Base-by-base conservation (phyloP, 2,888 invertebrate genomes). In the Griposia aprilina region DNA sequence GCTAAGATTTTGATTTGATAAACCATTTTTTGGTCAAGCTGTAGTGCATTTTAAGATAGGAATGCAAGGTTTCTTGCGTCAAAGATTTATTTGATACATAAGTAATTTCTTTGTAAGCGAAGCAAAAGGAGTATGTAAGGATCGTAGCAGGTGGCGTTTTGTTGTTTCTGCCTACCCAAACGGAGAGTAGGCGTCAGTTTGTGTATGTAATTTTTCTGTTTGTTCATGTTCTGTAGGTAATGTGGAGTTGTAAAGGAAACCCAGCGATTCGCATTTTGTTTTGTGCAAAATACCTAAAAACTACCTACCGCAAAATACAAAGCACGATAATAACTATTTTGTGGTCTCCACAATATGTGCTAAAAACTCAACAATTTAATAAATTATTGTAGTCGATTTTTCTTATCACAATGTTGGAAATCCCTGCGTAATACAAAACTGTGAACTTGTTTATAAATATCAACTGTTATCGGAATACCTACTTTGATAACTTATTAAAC, bases 401-500 rank as follows among this genome's bases (percentile, higher is more conserved):
- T 41, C 80, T 79, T 80, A 84, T 79, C 81, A 45, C 1, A 10
- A 8, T 17, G 57, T 26, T 73, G 66, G 77, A 70, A 85, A 76
- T 76, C 77, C 68, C 76, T 75, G 62, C 76, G 74, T 75, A 77
- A 63, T 69, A 76, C 45, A 59, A 77, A 72, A 83, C 36, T 63
- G 67, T 70, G 70, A 63, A 75, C 76, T 76, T 82, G 80, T 83
- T 73, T 75, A 75, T 78, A 83, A 70, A 86, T 78, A 73, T n/a
- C 8, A 60, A 26, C 23, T 20, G 30, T 36, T 84, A 78, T 70
- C 78, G 26, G 45, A 55, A 73, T 78, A 84, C 71, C 74, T 76
- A 67, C 75, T 20, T 3, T 10, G 83, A 84, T 83, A 84, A 76
- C 87, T 41, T 86, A 57, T 83, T 83, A 55, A 86, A 73, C 87